Evolutionary conservation across 2,113 vertebrate species (phyloP), one percentile per base, ranked within the genome.

Genomic region (Sprattus sprattus): DNA sequence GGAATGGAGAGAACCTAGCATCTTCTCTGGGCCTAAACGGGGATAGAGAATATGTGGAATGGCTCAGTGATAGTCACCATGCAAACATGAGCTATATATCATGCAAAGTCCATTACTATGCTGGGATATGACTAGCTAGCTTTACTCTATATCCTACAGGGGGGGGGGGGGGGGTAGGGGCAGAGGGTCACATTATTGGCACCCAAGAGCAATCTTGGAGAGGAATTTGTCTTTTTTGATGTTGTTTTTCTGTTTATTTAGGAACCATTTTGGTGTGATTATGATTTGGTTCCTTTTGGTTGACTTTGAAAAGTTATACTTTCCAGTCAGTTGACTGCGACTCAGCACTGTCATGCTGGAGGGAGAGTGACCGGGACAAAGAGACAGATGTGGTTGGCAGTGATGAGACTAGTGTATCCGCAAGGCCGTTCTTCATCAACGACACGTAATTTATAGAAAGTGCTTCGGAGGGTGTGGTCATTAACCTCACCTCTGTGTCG

Each of bases 31-130:
- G 32, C 10, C 71, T 78, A 32, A 78, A 39, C 13, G 10, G 71
- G 71, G 5, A 67, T 71, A 83, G 83, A 81, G 15, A 78, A 78
- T 78, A 32, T 78, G 32, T 78, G 71, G 11, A 78, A 78, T 86
- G 85, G 86, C 85, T 60, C 85, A 88, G 84, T 85, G 83, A 90
- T 86, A 87, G 81, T 89, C 81, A 90, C 85, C 92, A 93, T 95
- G 93, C 95, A 95, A 93, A 88, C 88, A 90, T 87, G 90, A 92
- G 75, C 87, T 86, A 88, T 88, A 92, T 85, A 89, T 87, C 94
- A 95, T 95, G 94, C 94, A 95, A 86, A 85, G 86, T 81, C 18
- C 3, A 54, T 87, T 88, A 83, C 46, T 82, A 86, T 11, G 39
- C 85, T 88, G 75, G 71, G 57, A 54, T 81, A 81, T 44, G 86